A percentile compares a stretch with the other conserved stretches of the same genome.
These are phyloP conservation scores for Brachionichthys hirsutus DNA, from an alignment of 2,113 vertebrate genomes.

Conservation along the genomic window DNA sequence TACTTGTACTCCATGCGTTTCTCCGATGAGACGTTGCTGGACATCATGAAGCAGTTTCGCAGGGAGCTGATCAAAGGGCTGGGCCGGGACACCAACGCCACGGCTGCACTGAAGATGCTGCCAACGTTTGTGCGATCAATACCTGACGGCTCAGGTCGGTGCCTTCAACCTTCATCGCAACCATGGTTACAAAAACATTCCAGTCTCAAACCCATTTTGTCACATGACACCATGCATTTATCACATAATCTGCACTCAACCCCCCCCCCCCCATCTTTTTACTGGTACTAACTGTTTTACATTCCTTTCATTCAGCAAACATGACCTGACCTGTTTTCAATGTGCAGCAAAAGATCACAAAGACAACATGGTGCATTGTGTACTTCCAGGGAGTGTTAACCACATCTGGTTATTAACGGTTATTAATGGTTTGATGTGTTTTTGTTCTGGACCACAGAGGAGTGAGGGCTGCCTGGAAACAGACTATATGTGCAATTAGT, in stretches of 20 bases:
- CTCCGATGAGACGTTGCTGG: constrained; percentile 90
- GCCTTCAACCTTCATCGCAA: neutral
- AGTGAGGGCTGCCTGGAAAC: neutral
- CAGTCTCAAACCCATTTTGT: neutral
- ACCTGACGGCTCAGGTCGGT: constrained; percentile 94
- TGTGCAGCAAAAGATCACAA: neutral
- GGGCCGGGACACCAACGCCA: constrained; percentile 87
- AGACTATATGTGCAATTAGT: neutral
- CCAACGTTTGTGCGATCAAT: constrained; percentile 96
- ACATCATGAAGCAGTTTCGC: constrained; percentile 87
- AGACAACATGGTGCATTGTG: no score
- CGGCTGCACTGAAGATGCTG: constrained; percentile 91
- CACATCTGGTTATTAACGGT: no score
- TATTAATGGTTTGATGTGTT: no score
- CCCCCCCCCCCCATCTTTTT: no score
- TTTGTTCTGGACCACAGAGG: neutral
- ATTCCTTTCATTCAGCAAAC: constrained; percentile 3
- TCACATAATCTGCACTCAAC: no score
- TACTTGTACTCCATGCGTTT: constrained; percentile 96
- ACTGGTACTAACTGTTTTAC: neutral
- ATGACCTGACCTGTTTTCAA: constrained; percentile 3
- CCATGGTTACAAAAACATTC: neutral
- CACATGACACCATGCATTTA: no score
- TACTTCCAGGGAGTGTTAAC: no score
- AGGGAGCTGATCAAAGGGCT: constrained; percentile 89